Conservation (phyloP, 2,113 vertebrate genomes). For the Trogon surrucura region DNA sequence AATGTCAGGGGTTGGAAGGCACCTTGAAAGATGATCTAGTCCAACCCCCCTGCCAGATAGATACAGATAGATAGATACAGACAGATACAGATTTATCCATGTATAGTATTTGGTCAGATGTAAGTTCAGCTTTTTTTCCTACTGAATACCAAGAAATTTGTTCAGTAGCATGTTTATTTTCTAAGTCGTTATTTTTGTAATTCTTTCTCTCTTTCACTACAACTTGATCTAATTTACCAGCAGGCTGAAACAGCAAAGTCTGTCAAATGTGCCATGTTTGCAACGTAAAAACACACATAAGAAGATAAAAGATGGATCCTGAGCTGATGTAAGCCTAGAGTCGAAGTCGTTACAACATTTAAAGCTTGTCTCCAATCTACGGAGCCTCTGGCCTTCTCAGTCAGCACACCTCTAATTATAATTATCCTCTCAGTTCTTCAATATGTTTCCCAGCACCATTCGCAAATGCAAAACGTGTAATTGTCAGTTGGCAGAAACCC, state of each 20-base stretch:
- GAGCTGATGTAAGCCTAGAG: neutral
- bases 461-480: neutral
- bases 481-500: neutral
- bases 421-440: conserved; percentile 14
- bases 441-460: neutral
- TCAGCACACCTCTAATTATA: conserved; percentile 8
- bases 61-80: no score
- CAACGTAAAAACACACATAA: neutral
- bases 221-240: neutral
- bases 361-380: neutral
- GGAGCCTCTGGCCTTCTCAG: neutral
- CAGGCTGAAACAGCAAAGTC: neutral
- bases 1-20: no score
- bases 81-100: neutral
- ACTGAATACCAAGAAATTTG: neutral
- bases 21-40: no score
- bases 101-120: neutral
- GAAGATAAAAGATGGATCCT: neutral
- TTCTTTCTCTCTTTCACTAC: neutral
- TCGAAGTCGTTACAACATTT: neutral
- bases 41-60: no score
- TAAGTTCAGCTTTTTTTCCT: neutral
- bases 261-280: neutral
- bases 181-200: neutral
- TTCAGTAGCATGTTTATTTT: neutral